Evolutionary conservation across 2,113 vertebrate genomes (phyloP).

Genomic region (Epinephelus lanceolatus): DNA sequence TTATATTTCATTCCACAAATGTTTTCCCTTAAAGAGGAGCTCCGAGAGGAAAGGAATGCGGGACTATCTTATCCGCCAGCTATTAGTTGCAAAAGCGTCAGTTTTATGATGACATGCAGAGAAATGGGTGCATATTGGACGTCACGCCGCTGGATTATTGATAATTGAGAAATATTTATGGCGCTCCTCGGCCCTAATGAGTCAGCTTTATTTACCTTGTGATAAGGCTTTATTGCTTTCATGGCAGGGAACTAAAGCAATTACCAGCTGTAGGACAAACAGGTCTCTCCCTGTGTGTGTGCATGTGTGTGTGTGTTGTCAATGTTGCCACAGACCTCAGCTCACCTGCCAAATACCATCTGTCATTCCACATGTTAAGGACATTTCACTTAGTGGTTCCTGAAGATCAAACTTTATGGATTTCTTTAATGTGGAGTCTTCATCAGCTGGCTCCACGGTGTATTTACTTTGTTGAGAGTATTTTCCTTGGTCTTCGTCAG

Average conservation of each 20-base stretch:
- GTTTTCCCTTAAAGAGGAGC: constrained; percentile 16
- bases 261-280: constrained; percentile 66
- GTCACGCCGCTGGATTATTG: constrained; percentile 69
- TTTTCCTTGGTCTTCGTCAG: neutral
- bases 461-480: neutral
- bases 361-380: constrained; percentile 32
- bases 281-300: constrained; percentile 31
- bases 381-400: constrained; percentile 7
- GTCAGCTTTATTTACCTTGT: constrained; percentile 70
- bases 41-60: constrained; percentile 65
- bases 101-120: constrained; percentile 54
- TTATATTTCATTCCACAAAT: constrained; percentile 23
- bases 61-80: constrained; percentile 59
- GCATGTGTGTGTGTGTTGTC: constrained; percentile 28
- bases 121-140: constrained; percentile 49
- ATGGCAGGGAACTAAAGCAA: constrained; percentile 74
- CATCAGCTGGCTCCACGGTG: neutral
- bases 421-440: constrained; percentile 6
- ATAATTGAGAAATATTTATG: constrained; percentile 78
- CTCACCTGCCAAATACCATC: constrained; percentile 49
- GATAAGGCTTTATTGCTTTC: constrained; percentile 79
- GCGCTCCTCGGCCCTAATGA: constrained; percentile 68
- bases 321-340: constrained; percentile 17
- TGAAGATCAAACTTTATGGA: constrained; percentile 25
- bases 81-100: constrained; percentile 58